Evolutionary conservation across 2,797 vertebrate species (phyloP).

Genomic region (Protosalanx chinensis): DNA sequence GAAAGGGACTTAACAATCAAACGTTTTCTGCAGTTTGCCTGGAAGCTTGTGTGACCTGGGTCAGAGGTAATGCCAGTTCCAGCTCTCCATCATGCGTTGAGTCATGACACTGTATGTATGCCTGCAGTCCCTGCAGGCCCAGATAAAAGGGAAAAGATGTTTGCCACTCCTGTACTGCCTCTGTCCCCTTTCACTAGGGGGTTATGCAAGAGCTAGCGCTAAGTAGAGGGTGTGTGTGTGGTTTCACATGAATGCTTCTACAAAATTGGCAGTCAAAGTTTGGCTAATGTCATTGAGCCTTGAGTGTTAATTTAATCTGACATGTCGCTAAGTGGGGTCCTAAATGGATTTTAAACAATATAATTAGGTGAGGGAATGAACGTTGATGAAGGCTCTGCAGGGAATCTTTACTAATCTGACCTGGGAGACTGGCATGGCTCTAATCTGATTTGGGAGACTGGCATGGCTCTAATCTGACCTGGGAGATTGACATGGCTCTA

Average conservation of each 20-base stretch:
- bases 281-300: neutral
- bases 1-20: neutral
- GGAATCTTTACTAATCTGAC: neutral
- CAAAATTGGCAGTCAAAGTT: neutral
- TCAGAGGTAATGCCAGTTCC: neutral
- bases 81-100: too few species aligned
- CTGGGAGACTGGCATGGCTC: too few species aligned
- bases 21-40: neutral
- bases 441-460: too few species aligned
- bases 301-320: neutral
- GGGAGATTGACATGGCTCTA: too few species aligned
- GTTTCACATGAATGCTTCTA: neutral
- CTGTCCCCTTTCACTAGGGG: neutral
- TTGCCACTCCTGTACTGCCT: neutral
- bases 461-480: too few species aligned
- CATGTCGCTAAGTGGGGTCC: neutral
- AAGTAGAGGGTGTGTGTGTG: neutral
- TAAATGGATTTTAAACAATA: neutral
- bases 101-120: neutral
- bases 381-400: neutral
- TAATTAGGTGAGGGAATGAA: neutral
- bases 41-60: neutral
- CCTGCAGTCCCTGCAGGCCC: neutral
- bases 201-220: neutral
- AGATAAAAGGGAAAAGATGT: neutral